These are phyloP conservation scores for Podabrus alpinus DNA, from an alignment of 2,888 invertebrate genomes.

Conservation along the genomic window DNA sequence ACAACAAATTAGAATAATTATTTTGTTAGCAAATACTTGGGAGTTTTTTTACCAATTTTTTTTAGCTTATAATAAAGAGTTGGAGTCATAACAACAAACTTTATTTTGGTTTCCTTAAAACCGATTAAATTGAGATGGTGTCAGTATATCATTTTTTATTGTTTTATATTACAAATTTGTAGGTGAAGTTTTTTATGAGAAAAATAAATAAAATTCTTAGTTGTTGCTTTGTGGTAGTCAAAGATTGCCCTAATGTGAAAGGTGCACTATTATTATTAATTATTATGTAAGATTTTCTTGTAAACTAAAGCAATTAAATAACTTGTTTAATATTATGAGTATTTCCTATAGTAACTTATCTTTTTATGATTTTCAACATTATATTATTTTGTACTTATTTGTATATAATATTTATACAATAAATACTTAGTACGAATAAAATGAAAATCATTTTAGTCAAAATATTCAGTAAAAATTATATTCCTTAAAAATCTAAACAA, in stretches of 20 bases:
- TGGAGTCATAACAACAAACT: neutral
- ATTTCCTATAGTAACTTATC: neutral
- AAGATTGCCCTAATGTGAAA: neutral
- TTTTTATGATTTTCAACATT: neutral
- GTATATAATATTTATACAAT: too few relatives aligned
- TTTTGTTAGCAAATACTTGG: neutral
- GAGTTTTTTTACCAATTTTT: neutral
- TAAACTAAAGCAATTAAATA: neutral
- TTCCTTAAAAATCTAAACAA: too few relatives aligned
- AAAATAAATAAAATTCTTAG: neutral
- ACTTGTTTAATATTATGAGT: neutral
- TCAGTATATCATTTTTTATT: neutral
- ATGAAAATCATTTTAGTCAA: too few relatives aligned
- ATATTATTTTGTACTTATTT: neutral
- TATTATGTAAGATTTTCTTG: neutral
- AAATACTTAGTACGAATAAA: too few relatives aligned
- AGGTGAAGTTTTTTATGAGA: neutral
- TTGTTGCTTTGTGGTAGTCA: too few relatives aligned
- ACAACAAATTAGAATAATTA: neutral
- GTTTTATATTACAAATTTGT: neutral
- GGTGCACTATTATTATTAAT: neutral
- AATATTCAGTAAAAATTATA: too few relatives aligned
- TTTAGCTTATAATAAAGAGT: neutral
- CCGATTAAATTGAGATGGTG: neutral
- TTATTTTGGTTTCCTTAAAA: neutral